These are phyloP conservation scores for Eutrigla gurnardus DNA, from an alignment of 2,797 vertebrate species.

Conservation along the genomic window DNA sequence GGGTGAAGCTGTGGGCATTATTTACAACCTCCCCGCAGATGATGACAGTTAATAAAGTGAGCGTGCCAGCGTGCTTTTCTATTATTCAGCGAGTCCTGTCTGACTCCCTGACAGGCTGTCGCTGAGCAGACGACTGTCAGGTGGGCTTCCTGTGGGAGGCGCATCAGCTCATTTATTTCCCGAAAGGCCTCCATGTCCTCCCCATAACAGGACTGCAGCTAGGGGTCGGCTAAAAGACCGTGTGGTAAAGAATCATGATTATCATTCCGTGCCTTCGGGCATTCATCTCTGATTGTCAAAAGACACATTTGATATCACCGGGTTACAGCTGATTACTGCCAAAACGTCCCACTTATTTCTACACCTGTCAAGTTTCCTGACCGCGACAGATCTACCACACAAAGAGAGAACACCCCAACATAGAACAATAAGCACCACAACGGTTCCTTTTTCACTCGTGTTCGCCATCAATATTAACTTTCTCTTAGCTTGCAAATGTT, in stretches of 20 bases:
- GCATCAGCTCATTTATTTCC: constrained; percentile 56
- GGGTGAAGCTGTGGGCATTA: constrained; percentile 57
- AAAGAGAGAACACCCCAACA: not conserved
- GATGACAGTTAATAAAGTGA: constrained; percentile 66
- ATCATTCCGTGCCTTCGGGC: not conserved
- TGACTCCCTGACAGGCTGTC: constrained; percentile 34
- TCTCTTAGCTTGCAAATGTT: constrained; percentile 30
- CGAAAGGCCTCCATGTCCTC: constrained; percentile 43
- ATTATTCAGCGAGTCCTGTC: constrained; percentile 54
- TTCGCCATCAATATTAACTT: constrained; percentile 30
- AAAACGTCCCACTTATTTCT: too few species aligned
- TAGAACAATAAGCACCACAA: constrained; percentile 1
- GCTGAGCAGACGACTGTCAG: constrained; percentile 37
- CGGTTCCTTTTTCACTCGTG: constrained; percentile 11
- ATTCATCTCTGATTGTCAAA: not conserved
- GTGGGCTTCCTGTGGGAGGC: constrained; percentile 53
- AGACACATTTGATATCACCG: not conserved
- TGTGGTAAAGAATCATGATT: not conserved
- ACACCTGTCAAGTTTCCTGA: not conserved
- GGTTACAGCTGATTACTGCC: not conserved
- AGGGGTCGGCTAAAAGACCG: not conserved
- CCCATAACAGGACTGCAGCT: constrained; percentile 22
- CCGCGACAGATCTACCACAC: not conserved
- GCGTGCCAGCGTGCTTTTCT: constrained; percentile 43
- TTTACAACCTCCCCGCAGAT: constrained; percentile 55